These are phyloP conservation scores for Tachyglossus aculeatus DNA, from an alignment of 2,797 vertebrate species.

Conservation along the genomic window DNA sequence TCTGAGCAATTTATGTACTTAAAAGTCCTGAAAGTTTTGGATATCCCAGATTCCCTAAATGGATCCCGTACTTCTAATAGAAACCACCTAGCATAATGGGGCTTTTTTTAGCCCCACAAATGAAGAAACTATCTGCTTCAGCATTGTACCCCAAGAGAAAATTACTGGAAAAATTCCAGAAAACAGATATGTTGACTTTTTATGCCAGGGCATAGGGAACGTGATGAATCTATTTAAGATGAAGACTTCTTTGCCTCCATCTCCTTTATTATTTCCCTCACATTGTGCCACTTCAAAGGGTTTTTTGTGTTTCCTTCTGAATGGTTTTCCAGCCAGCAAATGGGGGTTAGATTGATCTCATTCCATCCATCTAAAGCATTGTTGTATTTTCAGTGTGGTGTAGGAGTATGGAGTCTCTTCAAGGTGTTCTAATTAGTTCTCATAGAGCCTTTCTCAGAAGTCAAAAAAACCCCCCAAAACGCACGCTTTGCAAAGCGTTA, in stretches of 20 bases:
- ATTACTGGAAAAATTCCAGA: no score
- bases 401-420: background rate
- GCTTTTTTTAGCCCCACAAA: no score
- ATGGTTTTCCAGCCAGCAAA: background rate
- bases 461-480: conserved; percentile 9
- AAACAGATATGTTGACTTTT: no score
- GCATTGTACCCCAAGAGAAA: no score
- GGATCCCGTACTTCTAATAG: no score
- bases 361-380: background rate
- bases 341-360: background rate
- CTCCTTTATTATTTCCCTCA: background rate
- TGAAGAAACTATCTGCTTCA: no score
- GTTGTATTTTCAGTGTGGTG: background rate
- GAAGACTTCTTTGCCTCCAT: fast-evolving
- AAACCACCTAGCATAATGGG: no score
- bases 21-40: no score
- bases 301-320: background rate
- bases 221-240: background rate
- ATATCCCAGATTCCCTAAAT: no score
- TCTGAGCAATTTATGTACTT: no score
- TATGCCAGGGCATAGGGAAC: no score
- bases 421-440: background rate
- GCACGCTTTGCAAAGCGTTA: background rate
- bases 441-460: conserved; percentile 6
- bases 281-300: background rate